Percentiles rank a stretch among this genome's conserved stretches.
phyloP scores from a whole-genome alignment of 2,113 vertebrate species.

The Melanostigma gelatinosum region DNA sequence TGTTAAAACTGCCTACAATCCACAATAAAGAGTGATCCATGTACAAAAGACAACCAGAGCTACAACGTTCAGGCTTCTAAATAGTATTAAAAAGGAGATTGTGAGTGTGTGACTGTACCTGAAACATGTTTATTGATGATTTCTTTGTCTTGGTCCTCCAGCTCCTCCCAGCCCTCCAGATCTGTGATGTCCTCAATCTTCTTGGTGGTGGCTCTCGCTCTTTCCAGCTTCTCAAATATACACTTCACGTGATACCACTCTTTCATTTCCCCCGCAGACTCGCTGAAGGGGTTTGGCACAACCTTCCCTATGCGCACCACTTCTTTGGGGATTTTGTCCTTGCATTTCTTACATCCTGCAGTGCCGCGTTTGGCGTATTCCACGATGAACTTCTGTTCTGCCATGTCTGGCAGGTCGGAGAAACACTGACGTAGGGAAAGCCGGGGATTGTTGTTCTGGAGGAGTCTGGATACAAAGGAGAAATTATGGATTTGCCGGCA shows the following conservation, averaged over 20 bases:
- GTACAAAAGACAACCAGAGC: neutral
- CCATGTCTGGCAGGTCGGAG: slow-evolving; percentile 82
- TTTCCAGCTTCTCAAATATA: slow-evolving; percentile 96
- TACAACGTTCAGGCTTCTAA: neutral
- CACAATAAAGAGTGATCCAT: neutral
- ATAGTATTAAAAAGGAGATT: neutral
- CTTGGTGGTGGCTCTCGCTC: slow-evolving; percentile 94
- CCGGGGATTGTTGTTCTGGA: neutral
- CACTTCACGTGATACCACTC: slow-evolving; percentile 98
- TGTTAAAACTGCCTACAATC: neutral
- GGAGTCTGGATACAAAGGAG: neutral
- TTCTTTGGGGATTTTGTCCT: slow-evolving; percentile 95
- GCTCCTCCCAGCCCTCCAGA: slow-evolving; percentile 95
- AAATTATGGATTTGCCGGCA: neutral
- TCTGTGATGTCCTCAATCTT: slow-evolving; percentile 97
- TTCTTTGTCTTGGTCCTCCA: slow-evolving; percentile 92
- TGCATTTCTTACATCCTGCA: slow-evolving; percentile 97
- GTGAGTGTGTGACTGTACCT: slow-evolving; percentile 79
- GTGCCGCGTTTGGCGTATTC: slow-evolving; percentile 97
- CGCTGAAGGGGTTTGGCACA: slow-evolving; percentile 97
- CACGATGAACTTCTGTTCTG: slow-evolving; percentile 93
- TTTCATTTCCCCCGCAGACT: slow-evolving; percentile 97
- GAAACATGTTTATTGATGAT: slow-evolving; percentile 89
- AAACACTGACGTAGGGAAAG: slow-evolving; percentile 8
- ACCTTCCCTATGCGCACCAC: slow-evolving; percentile 95